Conservation (phyloP, 2,797 vertebrate species). For the Rhyacichthys aspro region DNA sequence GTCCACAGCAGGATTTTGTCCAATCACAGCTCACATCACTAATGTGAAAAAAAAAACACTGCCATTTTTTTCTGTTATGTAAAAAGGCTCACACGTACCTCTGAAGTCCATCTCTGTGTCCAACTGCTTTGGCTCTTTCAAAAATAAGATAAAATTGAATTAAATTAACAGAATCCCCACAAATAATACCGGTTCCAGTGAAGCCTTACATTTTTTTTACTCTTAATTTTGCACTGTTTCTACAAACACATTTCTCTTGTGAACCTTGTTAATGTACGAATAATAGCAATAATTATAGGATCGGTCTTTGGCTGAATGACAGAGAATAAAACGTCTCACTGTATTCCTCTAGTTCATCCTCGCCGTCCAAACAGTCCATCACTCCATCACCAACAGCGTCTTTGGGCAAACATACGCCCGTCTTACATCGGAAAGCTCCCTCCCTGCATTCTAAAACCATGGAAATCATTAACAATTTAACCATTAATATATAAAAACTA, state of each 20-base stretch:
- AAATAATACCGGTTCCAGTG: too few relatives aligned
- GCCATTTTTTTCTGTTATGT: neutral
- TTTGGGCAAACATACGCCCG: slow-evolving; percentile 83
- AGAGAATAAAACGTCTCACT: too few relatives aligned
- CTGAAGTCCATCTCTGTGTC: accelerated
- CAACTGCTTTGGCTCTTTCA: accelerated
- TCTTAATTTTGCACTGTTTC: too few relatives aligned
- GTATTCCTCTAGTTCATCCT: slow-evolving; percentile 75
- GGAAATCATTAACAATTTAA: neutral
- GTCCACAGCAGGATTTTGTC: too few relatives aligned
- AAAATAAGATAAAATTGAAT: neutral
- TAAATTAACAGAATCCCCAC: neutral
- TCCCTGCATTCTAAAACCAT: slow-evolving; percentile 79
- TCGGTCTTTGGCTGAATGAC: too few relatives aligned
- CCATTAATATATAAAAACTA: too few relatives aligned
- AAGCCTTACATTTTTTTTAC: too few relatives aligned
- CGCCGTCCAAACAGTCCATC: slow-evolving; percentile 88
- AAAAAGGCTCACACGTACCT: slow-evolving; percentile 19
- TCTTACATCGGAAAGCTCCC: slow-evolving; percentile 78
- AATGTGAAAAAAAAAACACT: slow-evolving; percentile 15
- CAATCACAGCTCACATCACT: too few relatives aligned
- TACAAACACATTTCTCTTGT: too few relatives aligned
- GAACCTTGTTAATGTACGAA: too few relatives aligned
- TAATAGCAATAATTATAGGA: too few relatives aligned
- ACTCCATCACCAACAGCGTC: slow-evolving; percentile 71